A percentile compares a stretch with the other conserved stretches of the same genome.
Evolutionary conservation across 2,113 vertebrate species (phyloP).

Genomic region (Dasypus novemcinctus): DNA sequence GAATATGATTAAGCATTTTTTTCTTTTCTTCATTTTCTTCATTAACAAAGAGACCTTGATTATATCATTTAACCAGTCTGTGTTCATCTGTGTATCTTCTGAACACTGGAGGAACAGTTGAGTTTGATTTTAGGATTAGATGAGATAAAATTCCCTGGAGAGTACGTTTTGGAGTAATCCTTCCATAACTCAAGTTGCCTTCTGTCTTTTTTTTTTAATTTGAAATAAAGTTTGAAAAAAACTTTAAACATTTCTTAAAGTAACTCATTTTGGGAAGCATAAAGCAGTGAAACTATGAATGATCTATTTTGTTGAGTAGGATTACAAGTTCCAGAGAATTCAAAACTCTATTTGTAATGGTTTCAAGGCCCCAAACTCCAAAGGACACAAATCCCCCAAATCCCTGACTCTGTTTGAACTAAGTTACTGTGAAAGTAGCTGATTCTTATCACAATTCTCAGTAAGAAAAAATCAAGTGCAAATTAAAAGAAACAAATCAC

Average conservation of each 20-base stretch:
- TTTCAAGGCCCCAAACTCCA: background rate
- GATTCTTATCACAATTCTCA: constrained; percentile 23
- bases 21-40: too few species aligned
- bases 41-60: too few species aligned
- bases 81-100: too few species aligned
- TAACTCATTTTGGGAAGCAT: background rate
- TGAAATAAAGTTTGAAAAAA: too few species aligned
- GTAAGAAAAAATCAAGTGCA: constrained; percentile 34
- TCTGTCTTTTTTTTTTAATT: too few species aligned
- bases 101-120: too few species aligned
- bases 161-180: too few species aligned
- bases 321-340: background rate
- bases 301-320: background rate
- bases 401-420: background rate
- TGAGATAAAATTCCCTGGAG: too few species aligned
- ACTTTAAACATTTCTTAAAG: constrained; percentile 9
- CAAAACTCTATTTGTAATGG: background rate
- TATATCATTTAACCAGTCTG: too few species aligned
- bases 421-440: background rate
- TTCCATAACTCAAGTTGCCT: too few species aligned
- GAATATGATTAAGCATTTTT: too few species aligned
- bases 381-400: background rate
- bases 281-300: background rate
- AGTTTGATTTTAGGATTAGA: too few species aligned
- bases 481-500: constrained; percentile 33